Base-by-base conservation (phyloP, 2,888 invertebrate species). In the Dendrolimus houi region DNA sequence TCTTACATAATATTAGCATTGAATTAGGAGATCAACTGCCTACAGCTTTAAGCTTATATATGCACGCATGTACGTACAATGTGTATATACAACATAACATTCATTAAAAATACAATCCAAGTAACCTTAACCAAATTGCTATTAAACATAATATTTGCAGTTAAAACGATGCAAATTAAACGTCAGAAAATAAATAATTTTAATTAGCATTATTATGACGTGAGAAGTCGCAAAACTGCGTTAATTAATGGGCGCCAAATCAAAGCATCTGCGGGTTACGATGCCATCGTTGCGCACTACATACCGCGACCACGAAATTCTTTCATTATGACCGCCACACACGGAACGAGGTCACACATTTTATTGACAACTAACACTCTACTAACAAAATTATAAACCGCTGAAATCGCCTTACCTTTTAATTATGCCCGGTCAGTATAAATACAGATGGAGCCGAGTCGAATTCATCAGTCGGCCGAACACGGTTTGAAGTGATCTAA, bases 301-400 rank as follows among this genome's bases (percentile, higher is more conserved):
- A 82, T 81, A 77, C 70, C 70, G 54, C 71, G 81, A 73, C 81
- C 83, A 84, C 86, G 81, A 86, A 87, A 86, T 80, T 81, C 72
- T 83, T 83, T 72, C 70, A 56, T 55, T 67, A 67, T 77, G 81
- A 81, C 84, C 81, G 82, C 77, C 82, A 79, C 81, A 77, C 70
- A 75, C 71, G 65, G 64, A 57, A 63, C 86, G 82, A 89, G 88
- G 89, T 85, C 87, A 83, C 66, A 74, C 75, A 74, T 71, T 77
- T 77, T 79, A 84, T 83, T 85, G 85, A 86, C 85, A 85, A 77
- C 82, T 82, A 80, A 84, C 83, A 84, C 89, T 87, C 87, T 87
- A 87, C 83, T 86, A 82, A 67, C 70, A 67, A 64, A 71, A 74
- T 71, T 72, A 64, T 59, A 41, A 58, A 61, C 60, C 61, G 61